A percentile compares a stretch with the other conserved stretches of the same genome.
Evolutionary conservation across 2,113 vertebrate species (phyloP).

Genomic region (Mohoua ochrocephala): DNA sequence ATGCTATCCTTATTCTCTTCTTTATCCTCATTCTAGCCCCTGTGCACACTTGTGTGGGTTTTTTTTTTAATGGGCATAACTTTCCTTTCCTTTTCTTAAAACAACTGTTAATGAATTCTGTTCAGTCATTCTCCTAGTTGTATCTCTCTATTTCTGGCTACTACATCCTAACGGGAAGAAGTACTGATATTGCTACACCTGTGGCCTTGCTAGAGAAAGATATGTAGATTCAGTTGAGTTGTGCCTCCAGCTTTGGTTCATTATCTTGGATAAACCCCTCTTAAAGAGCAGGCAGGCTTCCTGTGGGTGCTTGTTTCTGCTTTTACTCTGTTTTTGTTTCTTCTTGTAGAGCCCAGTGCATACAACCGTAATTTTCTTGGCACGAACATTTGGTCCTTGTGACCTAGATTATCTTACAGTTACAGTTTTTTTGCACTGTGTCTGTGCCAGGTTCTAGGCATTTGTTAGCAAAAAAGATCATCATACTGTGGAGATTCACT

Average conservation of each 20-base stretch:
- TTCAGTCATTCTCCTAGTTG: not conserved
- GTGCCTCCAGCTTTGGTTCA: not conserved
- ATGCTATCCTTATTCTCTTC: not conserved
- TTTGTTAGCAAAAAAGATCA: not conserved
- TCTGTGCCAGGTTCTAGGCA: not conserved
- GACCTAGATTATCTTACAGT: not conserved
- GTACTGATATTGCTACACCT: not conserved
- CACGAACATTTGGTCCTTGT: not conserved
- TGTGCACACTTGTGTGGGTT: not conserved
- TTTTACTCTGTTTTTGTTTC: not conserved
- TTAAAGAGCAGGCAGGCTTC: not conserved
- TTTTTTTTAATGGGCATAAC: not conserved
- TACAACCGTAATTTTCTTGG: not conserved
- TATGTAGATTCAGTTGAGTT: rapidly evolving
- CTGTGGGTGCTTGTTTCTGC: not conserved
- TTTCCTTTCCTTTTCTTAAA: not conserved
- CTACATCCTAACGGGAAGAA: not conserved
- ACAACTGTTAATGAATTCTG: not conserved
- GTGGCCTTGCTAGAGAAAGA: not conserved
- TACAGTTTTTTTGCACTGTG: not conserved
- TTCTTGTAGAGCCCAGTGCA: not conserved
- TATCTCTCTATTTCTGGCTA: not conserved
- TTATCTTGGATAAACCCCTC: not conserved
- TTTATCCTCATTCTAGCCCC: not conserved
- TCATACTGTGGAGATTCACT: not conserved